These are phyloP conservation scores for Cerceris ruficornis DNA, from an alignment of 2,888 invertebrate species.

Conservation along the genomic window DNA sequence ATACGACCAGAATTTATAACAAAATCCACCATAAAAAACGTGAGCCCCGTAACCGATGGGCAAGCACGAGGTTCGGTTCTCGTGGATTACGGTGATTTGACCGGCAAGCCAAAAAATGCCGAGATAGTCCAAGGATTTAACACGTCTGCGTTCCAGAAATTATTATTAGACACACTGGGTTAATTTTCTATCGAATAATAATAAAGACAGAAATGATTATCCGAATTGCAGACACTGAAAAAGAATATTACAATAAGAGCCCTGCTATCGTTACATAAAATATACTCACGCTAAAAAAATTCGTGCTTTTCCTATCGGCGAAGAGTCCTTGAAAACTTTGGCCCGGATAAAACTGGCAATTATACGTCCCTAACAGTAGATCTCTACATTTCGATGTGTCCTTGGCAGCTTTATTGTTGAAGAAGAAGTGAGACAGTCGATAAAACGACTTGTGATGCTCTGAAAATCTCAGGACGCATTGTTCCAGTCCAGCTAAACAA, in stretches of 20 bases:
- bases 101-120: conserved; percentile 53
- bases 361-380: conserved; percentile 87
- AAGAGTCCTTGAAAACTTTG: conserved; percentile 91
- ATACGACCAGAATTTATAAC: conserved; percentile 65
- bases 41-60: conserved; percentile 66
- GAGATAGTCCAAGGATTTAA: conserved; percentile 57
- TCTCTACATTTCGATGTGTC: conserved; percentile 88
- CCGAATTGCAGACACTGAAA: too few relatives aligned
- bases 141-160: conserved; percentile 33
- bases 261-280: conserved; percentile 2
- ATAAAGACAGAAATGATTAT: not conserved
- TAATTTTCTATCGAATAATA: not conserved
- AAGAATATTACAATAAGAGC: too few relatives aligned
- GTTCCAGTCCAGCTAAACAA: conserved; percentile 91
- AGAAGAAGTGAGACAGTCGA: conserved; percentile 92
- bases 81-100: conserved; percentile 66
- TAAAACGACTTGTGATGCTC: conserved; percentile 97
- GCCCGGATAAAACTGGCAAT: conserved; percentile 84
- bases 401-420: conserved; percentile 87
- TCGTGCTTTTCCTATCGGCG: conserved; percentile 90
- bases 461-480: conserved; percentile 92
- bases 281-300: conserved; percentile 92
- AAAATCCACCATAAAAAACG: conserved; percentile 48
- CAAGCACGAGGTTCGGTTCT: conserved; percentile 65
- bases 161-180: conserved; percentile 43